Evolutionary conservation across 1,140 invertebrate genomes (phyloP), one percentile per base, ranked within the genome.

Genomic region (Drosophila pseudoananassae): DNA sequence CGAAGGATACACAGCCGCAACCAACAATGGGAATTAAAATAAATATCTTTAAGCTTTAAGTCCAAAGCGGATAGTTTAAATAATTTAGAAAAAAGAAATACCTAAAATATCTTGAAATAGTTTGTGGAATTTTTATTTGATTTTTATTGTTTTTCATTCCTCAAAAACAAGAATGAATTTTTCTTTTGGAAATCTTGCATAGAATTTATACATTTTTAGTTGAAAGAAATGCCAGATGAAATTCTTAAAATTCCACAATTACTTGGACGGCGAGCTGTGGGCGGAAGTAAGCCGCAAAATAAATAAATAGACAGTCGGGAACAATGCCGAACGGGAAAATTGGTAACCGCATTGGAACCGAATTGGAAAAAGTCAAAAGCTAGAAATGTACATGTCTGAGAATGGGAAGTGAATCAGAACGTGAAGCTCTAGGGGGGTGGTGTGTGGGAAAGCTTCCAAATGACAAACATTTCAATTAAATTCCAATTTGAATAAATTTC

Each of bases 391-490:
- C 10, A 10, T 63, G 27, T 17, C 4, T 36, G 20, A 20, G 20
- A 20, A 20, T 20, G 20, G 20, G 20, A 20, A 20, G 20, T 20
- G 20, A 20, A 20, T 20, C 20, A 20, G 20, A 20, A 20, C 20
- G 20, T 20, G 20, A 20, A 20, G 20, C 20, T 20, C 20, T 3
- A 20, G 0, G 20, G 20, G 6, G 40, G 40, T 12, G 15, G 40
- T 57, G 53, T 54, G 49, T 78, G 60, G 60, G 76, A 79, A 79
- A 36, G 69, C 70, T 43, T 71, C 66, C 75, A 58, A 79, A 78
- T 78, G 76, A 79, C 76, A 80, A 80, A 76, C 77, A 80, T 80
- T 80, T 80, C 71, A 80, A 80, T 80, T 80, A 80, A 80, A 76
- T 71, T 80, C 71, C 77, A 80, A 80, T 80, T 80, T 64, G 55